phyloP scores from a whole-genome alignment of 2,113 vertebrate species.

The Cyphomyrus plagiostoma region DNA sequence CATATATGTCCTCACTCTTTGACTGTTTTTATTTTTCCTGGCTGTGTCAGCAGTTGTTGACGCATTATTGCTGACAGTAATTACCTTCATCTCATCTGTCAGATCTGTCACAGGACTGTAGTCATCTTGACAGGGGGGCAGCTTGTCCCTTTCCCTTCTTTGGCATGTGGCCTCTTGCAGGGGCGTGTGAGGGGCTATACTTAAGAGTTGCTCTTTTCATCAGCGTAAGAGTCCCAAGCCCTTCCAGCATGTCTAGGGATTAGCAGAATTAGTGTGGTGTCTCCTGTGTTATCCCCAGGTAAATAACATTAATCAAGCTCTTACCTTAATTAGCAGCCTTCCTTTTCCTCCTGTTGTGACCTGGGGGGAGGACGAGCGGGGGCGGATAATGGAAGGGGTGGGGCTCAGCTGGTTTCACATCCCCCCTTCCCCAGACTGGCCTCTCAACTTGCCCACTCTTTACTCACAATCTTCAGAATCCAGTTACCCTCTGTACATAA shows the following conservation, averaged over 20 bases:
- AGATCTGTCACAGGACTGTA: not conserved
- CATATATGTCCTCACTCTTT: not conserved
- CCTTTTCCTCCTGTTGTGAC: slow-evolving; percentile 15
- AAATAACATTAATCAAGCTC: slow-evolving; percentile 36
- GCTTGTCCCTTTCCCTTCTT: not conserved
- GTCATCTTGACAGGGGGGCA: not conserved
- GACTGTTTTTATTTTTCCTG: not conserved
- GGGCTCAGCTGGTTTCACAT: not conserved
- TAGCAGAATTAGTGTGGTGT: slow-evolving; percentile 44
- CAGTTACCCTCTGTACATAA: not conserved
- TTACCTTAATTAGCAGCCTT: slow-evolving; percentile 39
- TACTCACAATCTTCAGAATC: not conserved
- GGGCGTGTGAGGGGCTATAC: not conserved
- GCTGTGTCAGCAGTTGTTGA: not conserved
- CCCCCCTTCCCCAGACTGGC: not conserved
- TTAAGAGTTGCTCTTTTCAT: not conserved
- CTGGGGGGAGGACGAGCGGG: not conserved
- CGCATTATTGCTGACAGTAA: not conserved
- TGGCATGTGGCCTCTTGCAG: not conserved
- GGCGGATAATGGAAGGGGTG: slow-evolving; percentile 1
- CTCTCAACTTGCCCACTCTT: slow-evolving; percentile 18
- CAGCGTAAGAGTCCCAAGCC: slow-evolving; percentile 37
- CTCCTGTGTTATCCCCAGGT: slow-evolving; percentile 21
- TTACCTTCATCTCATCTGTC: not conserved
- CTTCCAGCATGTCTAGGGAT: slow-evolving; percentile 41